phyloP scores from a whole-genome alignment of 2,113 vertebrate species.

The Charadrius vociferus region DNA sequence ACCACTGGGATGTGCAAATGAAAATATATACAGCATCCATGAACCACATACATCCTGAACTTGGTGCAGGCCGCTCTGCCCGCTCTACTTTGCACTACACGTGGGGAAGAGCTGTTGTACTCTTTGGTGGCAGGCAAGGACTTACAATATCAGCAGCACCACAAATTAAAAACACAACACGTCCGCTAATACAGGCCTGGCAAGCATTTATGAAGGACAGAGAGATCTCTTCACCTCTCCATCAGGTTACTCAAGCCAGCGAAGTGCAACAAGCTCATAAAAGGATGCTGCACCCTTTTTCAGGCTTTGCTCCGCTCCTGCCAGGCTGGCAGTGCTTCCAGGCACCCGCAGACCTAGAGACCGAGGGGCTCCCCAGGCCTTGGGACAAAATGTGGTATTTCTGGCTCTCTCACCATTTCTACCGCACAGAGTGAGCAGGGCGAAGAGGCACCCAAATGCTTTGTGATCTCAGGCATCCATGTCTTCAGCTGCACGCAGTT shows the following conservation, averaged over 20 bases:
- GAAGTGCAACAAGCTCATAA: neutral
- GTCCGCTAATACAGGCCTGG: neutral
- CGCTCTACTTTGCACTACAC: rapidly evolving
- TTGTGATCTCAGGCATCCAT: neutral
- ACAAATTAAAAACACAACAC: neutral
- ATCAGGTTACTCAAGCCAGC: neutral
- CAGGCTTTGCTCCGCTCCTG: neutral
- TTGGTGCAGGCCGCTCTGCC: neutral
- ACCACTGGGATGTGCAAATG: neutral
- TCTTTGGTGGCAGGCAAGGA: neutral
- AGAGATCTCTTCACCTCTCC: neutral
- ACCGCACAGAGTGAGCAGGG: neutral
- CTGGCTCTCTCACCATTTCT: neutral
- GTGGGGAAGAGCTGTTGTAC: neutral
- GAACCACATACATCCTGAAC: neutral
- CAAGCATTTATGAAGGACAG: neutral
- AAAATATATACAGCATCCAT: neutral
- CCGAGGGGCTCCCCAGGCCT: neutral
- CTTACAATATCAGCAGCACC: neutral
- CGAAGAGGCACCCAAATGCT: neutral
- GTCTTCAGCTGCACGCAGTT: neutral
- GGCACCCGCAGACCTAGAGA: rapidly evolving
- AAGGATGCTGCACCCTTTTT: neutral
- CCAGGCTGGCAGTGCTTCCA: neutral
- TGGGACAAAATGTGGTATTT: neutral